Percentiles rank a stretch among this genome's conserved stretches.
Evolutionary conservation across 2,797 vertebrate genomes (phyloP).

Genomic region (Sarcoramphus papa): DNA sequence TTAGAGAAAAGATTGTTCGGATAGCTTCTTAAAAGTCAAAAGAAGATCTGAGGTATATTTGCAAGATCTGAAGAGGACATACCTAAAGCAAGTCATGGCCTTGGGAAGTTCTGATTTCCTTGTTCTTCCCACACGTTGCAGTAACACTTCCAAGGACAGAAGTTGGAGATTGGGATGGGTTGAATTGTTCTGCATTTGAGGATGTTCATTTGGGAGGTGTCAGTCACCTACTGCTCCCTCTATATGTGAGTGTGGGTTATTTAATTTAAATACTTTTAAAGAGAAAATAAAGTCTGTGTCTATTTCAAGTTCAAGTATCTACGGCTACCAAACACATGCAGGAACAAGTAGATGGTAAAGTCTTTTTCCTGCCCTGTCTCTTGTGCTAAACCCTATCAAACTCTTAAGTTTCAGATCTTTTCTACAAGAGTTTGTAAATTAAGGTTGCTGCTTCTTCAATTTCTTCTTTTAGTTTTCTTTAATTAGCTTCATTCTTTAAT

Average conservation of each 20-base stretch:
- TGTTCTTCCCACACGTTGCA: background rate
- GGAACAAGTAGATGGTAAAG: background rate
- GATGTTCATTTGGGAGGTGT: background rate
- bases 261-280: background rate
- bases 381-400: background rate
- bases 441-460: background rate
- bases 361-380: background rate
- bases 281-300: background rate
- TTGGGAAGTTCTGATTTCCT: background rate
- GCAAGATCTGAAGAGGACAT: background rate
- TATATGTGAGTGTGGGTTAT: accelerated
- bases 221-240: background rate
- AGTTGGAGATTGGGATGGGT: background rate
- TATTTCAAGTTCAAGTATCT: background rate
- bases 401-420: background rate
- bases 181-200: background rate
- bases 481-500: background rate
- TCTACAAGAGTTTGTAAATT: background rate
- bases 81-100: background rate
- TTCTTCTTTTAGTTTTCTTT: background rate
- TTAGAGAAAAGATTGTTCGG: slow-evolving; percentile 10
- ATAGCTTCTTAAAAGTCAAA: slow-evolving; percentile 55
- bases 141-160: background rate
- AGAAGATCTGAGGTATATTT: background rate
- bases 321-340: accelerated